phyloP scores from a whole-genome alignment of 2,888 invertebrate genomes.

The Pilophorus perplexus region DNA sequence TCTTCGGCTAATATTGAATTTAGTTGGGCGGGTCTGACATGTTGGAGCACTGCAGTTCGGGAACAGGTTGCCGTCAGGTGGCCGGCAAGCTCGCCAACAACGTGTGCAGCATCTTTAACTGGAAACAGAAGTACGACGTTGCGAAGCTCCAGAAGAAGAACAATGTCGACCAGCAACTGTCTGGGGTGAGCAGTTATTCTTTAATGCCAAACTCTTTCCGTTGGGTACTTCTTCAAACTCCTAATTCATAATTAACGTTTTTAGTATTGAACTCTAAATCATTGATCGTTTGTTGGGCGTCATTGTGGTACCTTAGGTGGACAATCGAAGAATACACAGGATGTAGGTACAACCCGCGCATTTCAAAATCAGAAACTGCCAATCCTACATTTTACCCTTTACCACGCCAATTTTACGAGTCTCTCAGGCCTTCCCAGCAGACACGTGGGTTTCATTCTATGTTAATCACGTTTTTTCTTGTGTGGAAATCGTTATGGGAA shows the following conservation, averaged over 20 bases:
- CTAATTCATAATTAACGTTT: neutral
- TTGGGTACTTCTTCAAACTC: neutral
- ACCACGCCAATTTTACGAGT: no score
- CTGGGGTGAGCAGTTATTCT: slow-evolving; percentile 5
- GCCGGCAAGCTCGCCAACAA: slow-evolving; percentile 71
- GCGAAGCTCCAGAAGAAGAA: slow-evolving; percentile 66
- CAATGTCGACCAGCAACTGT: slow-evolving; percentile 43
- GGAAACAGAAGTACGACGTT: slow-evolving; percentile 77
- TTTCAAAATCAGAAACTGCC: no score
- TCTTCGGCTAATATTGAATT: no score
- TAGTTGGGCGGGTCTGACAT: no score
- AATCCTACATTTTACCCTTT: no score
- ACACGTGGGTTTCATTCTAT: no score
- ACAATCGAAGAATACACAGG: no score
- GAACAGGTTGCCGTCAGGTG: slow-evolving; percentile 67
- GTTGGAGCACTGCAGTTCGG: slow-evolving; percentile 50
- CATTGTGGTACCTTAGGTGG: no score
- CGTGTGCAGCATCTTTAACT: slow-evolving; percentile 59
- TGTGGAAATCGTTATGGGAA: no score
- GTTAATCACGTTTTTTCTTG: no score
- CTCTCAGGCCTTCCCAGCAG: no score
- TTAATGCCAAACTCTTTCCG: neutral
- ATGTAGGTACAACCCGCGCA: no score
- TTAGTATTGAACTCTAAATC: neutral
- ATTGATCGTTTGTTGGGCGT: neutral